Evolutionary conservation across 2,888 invertebrate species (phyloP).

Genomic region (Drosophila maculinotata): DNA sequence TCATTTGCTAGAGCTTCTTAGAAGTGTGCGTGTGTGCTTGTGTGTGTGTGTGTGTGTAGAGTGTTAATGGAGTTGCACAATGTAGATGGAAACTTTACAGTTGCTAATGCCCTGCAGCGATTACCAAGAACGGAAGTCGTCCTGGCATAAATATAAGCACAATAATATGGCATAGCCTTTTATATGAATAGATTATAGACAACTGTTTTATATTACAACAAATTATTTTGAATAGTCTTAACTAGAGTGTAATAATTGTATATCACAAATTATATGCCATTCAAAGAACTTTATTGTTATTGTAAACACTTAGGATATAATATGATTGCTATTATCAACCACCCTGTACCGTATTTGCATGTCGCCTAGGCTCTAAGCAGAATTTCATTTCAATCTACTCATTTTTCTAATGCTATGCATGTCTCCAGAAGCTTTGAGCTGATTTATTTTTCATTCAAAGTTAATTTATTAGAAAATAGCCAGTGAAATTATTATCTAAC

Average conservation of each 20-base stretch:
- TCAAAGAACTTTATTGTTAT: no score
- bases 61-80: conserved; percentile 24
- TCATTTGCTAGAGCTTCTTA: conserved; percentile 17
- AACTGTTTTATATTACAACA: no score
- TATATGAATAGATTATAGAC: background rate
- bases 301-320: background rate
- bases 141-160: background rate
- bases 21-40: background rate
- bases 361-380: conserved; percentile 7
- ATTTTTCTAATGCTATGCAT: conserved; percentile 41
- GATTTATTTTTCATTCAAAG: conserved; percentile 78
- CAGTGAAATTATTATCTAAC: conserved; percentile 77
- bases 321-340: background rate
- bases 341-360: conserved; percentile 32
- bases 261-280: no score
- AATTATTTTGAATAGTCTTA: no score
- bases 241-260: no score
- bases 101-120: conserved; percentile 60
- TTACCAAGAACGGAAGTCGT: conserved; percentile 56
- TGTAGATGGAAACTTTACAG: conserved; percentile 18
- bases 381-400: conserved; percentile 5
- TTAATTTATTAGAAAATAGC: conserved; percentile 80
- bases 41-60: conserved; percentile 1
- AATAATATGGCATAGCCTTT: background rate
- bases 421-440: conserved; percentile 60